Base-by-base conservation (phyloP, 1,140 invertebrate genomes). In the Penaeus chinensis region DNA sequence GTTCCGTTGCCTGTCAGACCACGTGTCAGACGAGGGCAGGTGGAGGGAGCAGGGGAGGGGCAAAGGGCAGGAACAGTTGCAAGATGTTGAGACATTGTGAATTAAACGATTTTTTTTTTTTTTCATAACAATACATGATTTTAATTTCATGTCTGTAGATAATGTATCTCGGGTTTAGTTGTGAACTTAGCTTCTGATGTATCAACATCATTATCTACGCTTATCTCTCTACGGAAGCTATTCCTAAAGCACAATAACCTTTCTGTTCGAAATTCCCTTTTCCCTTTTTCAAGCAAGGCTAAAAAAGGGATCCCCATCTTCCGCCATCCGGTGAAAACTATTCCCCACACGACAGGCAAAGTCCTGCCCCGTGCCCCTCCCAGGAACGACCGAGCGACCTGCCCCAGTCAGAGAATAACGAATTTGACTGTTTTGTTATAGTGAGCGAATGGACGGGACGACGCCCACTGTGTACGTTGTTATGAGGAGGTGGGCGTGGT, bases 391-490 rank as follows among this genome's bases (percentile, higher is more conserved):
- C 71, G 42, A 19, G n/a, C 42, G 27, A 74, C 24, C 71, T 74
- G 71, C 27, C 71, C 71, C n/a, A 8, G 54, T 54, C 54, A 54
- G 54, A 74, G 42, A 74, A 18, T 32, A 74, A 74, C 71, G 71
- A 74, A 74, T 74, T 37, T 37, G 27, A 32, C 42, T 74, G 71
- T 74, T 74, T 74, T 74, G 71, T 74, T 74, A 74, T 74, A 37
- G 71, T 74, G 71, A 37, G 71, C 71, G 69, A 24, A 37, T 74
- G 24, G 24, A 37, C 24, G 16, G n/a, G 27, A 32, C 27, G 27
- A 19, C 27, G n/a, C 24, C 71, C 71, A 74, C 54, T 54, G 71
- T 32, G 42, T 74, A 16, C 71, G 71, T 74, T 74, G 42, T 37
- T 37, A 32, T 37, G 24, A 54, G 54, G 54, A 54, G 71, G 24